Evolutionary conservation across 2,888 invertebrate genomes (phyloP), one percentile per base, ranked within the genome.

Genomic region (Polydrusus tereticollis): DNA sequence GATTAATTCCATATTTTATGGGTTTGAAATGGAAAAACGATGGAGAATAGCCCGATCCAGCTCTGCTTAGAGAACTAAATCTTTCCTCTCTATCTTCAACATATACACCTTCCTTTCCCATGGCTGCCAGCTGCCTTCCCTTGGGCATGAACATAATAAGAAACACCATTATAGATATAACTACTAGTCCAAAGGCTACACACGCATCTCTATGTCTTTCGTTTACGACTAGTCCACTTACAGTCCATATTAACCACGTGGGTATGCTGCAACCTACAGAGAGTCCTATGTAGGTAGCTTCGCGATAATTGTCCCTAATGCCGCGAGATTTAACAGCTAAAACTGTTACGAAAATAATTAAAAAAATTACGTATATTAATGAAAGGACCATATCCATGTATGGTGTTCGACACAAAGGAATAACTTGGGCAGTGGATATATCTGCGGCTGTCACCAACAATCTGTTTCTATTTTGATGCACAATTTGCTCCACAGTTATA

Each of bases 11-110:
- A 82, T 93, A 92, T 83, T 94, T 93, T 76, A 93, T 91, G 50
- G 96, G 96, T 85, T 96, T 96, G 86, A 96, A 95, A 87, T 96
- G 96, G 85, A 96, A 95, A 87, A 96, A 96, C 12, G 95, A 95
- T 5, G 96, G 96, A 69, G 95, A 95, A 85, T 95, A 95, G 71
- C 94, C 94, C 57, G 94, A 94, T 65, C 92, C 94, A 71, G 91
- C 90, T 71, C 90, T 88, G 82, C 92, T 92, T 78, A 94, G 86
- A 62, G 94, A 93, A 85, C 94, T 94, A 78, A 94, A 91, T 68
- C 93, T 90, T 79, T 95, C 95, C 78, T 94, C 94, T 73, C 94
- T 89, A 84, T 93, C 95, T 81, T 93, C 93, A 76, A 92, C 90
- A 85, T 92, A 93, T 76, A 93, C 90, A 12, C 94, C 95, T 82